phyloP scores from a whole-genome alignment of 2,113 vertebrate species.

The Lates calcarifer region DNA sequence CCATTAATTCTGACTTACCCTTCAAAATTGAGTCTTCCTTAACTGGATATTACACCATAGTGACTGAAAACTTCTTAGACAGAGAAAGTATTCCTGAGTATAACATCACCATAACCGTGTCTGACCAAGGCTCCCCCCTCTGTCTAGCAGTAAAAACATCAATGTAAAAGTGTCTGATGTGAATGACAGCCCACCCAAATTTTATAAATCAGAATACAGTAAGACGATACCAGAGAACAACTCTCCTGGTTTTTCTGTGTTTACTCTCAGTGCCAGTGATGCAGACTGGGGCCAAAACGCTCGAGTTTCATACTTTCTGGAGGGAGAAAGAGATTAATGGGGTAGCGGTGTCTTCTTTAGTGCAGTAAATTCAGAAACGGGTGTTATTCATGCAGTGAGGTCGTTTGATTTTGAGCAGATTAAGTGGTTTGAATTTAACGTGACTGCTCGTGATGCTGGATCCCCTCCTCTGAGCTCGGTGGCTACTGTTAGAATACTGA shows the following conservation, averaged over 20 bases:
- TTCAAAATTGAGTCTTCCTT: slow-evolving; percentile 82
- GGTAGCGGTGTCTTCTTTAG: slow-evolving; percentile 66
- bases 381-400: slow-evolving; percentile 58
- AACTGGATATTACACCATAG: slow-evolving; percentile 75
- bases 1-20: slow-evolving; percentile 72
- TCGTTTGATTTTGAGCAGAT: slow-evolving; percentile 81
- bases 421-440: slow-evolving; percentile 64
- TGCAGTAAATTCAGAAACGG: slow-evolving; percentile 80
- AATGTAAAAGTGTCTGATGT: slow-evolving; percentile 81
- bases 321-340: slow-evolving; percentile 63
- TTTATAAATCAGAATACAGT: slow-evolving; percentile 74
- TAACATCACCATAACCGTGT: slow-evolving; percentile 75
- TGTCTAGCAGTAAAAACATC: slow-evolving; percentile 68
- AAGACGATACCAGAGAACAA: slow-evolving; percentile 83
- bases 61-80: slow-evolving; percentile 74
- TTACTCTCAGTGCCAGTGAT: slow-evolving; percentile 70
- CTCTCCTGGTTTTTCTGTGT: slow-evolving; percentile 74
- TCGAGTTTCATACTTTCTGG: slow-evolving; percentile 77
- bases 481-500: slow-evolving; percentile 74
- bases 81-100: slow-evolving; percentile 77
- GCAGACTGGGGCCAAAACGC: slow-evolving; percentile 82
- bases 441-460: slow-evolving; percentile 83
- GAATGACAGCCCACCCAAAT: slow-evolving; percentile 83
- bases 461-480: slow-evolving; percentile 81
- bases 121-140: slow-evolving; percentile 75